Evolutionary conservation across 2,113 vertebrate species (phyloP).

Genomic region (Peucedramus taeniatus): DNA sequence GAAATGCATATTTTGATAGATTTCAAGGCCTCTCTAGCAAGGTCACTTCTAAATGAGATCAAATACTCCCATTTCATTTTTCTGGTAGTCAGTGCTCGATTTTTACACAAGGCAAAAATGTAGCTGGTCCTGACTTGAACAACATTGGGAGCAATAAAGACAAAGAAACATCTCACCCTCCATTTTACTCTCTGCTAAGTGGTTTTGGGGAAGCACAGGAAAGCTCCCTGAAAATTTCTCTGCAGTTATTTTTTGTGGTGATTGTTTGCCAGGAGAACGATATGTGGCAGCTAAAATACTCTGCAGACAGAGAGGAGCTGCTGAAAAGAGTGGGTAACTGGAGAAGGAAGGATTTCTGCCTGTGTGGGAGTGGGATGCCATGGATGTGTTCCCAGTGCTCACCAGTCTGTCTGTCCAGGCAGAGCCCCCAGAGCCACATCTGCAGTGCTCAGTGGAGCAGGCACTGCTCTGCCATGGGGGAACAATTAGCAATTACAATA

Average conservation of each 20-base stretch:
- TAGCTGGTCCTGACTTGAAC: background rate
- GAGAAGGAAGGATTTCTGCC: background rate
- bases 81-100: background rate
- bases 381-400: background rate
- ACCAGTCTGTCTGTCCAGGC: background rate
- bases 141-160: background rate
- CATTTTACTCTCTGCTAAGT: background rate
- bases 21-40: background rate
- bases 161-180: background rate
- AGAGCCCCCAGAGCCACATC: background rate
- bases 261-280: background rate
- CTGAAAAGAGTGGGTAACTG: background rate
- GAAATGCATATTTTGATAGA: constrained; percentile 21
- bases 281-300: background rate
- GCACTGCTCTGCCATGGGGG: background rate
- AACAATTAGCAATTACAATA: background rate
- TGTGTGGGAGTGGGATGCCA: background rate
- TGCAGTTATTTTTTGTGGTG: background rate
- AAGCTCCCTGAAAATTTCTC: background rate
- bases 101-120: background rate
- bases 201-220: background rate
- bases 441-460: background rate
- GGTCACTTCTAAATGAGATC: background rate
- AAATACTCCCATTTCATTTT: background rate
- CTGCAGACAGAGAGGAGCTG: background rate